These are phyloP conservation scores for Himalopsyche kuldschensis DNA, from an alignment of 2,888 invertebrate species.

Conservation along the genomic window DNA sequence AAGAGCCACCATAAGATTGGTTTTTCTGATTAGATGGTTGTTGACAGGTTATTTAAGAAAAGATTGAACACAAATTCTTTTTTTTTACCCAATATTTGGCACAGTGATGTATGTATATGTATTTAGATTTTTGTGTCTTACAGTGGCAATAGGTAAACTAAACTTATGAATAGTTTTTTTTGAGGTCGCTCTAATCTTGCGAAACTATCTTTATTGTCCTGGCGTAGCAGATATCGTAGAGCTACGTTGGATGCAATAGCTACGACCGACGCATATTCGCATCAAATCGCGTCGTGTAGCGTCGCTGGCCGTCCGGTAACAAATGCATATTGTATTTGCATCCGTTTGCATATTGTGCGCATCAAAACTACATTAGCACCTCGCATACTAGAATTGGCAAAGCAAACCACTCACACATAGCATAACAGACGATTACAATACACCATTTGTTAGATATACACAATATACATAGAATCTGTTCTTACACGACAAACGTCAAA, in stretches of 20 bases:
- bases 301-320: background rate
- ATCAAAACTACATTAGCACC: background rate
- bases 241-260: background rate
- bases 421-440: background rate
- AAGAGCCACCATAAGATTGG: too few species aligned
- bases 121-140: too few species aligned
- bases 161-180: too few species aligned
- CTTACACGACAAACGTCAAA: too few species aligned
- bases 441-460: too few species aligned
- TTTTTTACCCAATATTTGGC: too few species aligned
- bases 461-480: too few species aligned
- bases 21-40: too few species aligned
- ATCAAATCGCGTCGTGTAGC: background rate
- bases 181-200: background rate
- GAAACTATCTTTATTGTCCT: background rate
- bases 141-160: too few species aligned
- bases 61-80: too few species aligned
- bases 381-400: background rate
- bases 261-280: background rate
- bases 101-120: too few species aligned
- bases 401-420: background rate
- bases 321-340: background rate
- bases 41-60: too few species aligned
- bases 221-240: background rate
- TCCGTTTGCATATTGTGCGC: background rate